phyloP scores from a whole-genome alignment of 2,797 vertebrate species.

The Myripristis murdjan region DNA sequence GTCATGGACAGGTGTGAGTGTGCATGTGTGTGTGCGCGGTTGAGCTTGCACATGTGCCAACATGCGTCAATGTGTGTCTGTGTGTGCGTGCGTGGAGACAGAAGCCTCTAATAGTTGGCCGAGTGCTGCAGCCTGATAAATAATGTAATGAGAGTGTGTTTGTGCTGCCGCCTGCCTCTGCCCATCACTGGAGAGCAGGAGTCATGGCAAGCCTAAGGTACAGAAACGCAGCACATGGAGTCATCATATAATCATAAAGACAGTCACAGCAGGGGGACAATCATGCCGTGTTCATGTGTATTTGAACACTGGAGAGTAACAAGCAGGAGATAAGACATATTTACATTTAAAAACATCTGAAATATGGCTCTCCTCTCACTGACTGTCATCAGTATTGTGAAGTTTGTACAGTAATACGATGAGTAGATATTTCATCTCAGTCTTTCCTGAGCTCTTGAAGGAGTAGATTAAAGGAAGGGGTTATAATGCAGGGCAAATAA shows the following conservation, averaged over 20 bases:
- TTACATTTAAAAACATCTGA: neutral
- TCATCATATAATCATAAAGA: neutral
- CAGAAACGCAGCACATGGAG: slow-evolving; percentile 1
- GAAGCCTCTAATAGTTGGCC: slow-evolving; percentile 32
- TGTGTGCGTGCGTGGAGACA: slow-evolving; percentile 12
- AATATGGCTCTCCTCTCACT: neutral
- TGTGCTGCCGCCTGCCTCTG: slow-evolving; percentile 20
- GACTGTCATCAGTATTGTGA: neutral
- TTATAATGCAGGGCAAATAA: neutral
- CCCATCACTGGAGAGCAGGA: slow-evolving; percentile 6
- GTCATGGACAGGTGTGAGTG: slow-evolving; percentile 36
- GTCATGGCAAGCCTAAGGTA: neutral
- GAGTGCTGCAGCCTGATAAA: slow-evolving; percentile 56
- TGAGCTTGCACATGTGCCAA: slow-evolving; percentile 7
- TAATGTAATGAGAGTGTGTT: slow-evolving; percentile 38
- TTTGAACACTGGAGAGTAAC: neutral
- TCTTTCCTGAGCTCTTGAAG: neutral
- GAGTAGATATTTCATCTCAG: neutral
- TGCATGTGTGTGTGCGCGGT: slow-evolving; percentile 27
- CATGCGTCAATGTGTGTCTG: slow-evolving; percentile 11
- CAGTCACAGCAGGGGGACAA: neutral
- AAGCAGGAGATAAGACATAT: neutral
- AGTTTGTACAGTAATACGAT: neutral
- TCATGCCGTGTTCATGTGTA: neutral
- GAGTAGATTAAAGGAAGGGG: neutral